These are phyloP conservation scores for Herminia tarsipennalis DNA, from an alignment of 2,888 invertebrate species.

Conservation along the genomic window DNA sequence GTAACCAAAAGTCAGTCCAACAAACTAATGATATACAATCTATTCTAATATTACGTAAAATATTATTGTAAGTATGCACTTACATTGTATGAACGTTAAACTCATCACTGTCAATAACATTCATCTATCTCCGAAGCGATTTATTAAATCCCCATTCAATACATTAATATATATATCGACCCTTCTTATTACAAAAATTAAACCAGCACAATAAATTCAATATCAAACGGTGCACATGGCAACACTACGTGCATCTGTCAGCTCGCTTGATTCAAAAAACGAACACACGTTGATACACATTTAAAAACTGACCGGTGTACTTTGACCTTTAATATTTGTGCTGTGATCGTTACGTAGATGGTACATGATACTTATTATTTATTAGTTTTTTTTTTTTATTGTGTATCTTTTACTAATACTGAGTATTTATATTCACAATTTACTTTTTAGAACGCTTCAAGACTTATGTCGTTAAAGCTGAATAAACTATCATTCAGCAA, in stretches of 20 bases:
- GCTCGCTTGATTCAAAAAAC: slow-evolving; percentile 76
- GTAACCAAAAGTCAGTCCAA: too few species aligned
- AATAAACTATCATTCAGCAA: too few species aligned
- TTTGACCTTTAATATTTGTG: slow-evolving; percentile 19
- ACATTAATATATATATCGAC: slow-evolving; percentile 26
- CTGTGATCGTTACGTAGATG: neutral
- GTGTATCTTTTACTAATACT: too few species aligned
- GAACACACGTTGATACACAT: slow-evolving; percentile 74
- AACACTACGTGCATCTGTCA: slow-evolving; percentile 81
- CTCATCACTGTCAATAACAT: slow-evolving; percentile 3
- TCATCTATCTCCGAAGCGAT: slow-evolving; percentile 7
- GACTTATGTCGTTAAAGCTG: too few species aligned
- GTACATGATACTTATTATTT: neutral
- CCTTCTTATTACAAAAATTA: slow-evolving; percentile 39
- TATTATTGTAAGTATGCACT: too few species aligned
- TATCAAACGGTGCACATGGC: slow-evolving; percentile 69
- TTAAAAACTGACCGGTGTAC: slow-evolving; percentile 43
- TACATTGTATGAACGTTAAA: neutral
- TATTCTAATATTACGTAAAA: too few species aligned
- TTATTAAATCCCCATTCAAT: slow-evolving; percentile 26
- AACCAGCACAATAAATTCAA: slow-evolving; percentile 59
- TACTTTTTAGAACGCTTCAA: too few species aligned
- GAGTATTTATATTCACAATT: too few species aligned
- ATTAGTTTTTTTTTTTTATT: neutral
- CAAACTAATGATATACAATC: too few species aligned